These are phyloP conservation scores for Turnix velox DNA, from an alignment of 2,113 vertebrate genomes.

Conservation along the genomic window DNA sequence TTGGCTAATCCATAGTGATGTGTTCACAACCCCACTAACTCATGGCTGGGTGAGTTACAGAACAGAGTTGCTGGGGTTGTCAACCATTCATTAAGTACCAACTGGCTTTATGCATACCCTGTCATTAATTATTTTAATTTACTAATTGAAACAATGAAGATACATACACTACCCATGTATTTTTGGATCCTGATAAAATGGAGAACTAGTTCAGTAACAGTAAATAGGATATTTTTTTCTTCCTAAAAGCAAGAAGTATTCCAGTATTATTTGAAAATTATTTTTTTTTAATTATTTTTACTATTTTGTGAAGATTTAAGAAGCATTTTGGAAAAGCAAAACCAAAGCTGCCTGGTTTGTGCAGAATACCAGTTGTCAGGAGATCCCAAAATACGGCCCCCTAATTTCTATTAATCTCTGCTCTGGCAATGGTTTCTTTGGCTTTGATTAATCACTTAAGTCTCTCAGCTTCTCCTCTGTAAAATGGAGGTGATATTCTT, in stretches of 20 bases:
- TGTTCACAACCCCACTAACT: not conserved
- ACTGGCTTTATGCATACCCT: not conserved
- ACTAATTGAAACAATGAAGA: not conserved
- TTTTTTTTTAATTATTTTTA: not conserved
- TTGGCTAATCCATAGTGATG: not conserved
- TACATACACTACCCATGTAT: not conserved
- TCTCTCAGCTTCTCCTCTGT: not conserved
- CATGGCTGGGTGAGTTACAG: not conserved
- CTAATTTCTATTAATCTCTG: not conserved
- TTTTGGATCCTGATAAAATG: not conserved
- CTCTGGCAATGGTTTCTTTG: not conserved
- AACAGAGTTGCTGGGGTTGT: not conserved
- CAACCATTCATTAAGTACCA: not conserved
- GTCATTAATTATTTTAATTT: not conserved
- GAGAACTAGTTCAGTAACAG: not conserved
- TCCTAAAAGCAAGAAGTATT: not conserved
- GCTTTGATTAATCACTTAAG: not conserved
- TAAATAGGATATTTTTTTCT: not conserved
- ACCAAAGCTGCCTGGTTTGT: not conserved
- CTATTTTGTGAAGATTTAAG: not conserved
- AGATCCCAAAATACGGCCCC: not conserved
- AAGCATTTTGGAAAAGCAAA: not conserved
- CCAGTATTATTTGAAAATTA: not conserved
- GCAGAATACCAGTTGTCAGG: not conserved
- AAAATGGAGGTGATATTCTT: not conserved